These are phyloP conservation scores for Platycheirus rosarum DNA, from an alignment of 2,888 invertebrate species.

Conservation along the genomic window DNA sequence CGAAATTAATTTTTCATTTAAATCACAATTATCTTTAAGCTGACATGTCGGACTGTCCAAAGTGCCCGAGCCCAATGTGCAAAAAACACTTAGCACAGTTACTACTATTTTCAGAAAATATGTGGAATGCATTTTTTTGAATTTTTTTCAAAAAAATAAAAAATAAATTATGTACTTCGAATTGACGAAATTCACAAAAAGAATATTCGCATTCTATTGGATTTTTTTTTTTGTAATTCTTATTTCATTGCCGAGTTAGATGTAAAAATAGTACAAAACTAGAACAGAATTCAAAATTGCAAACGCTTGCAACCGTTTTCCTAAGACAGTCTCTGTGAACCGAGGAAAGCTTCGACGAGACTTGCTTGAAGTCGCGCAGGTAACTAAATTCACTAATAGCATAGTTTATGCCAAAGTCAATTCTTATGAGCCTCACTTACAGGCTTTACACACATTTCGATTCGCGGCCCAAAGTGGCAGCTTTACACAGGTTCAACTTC, in stretches of 20 bases:
- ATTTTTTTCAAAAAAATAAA: not conserved
- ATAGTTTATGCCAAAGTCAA: constrained; percentile 74
- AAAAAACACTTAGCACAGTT: constrained; percentile 28
- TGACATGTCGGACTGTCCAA: constrained; percentile 78
- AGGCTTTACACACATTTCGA: constrained; percentile 13
- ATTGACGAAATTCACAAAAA: constrained; percentile 21
- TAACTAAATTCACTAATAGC: constrained; percentile 74
- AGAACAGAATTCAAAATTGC: constrained; percentile 33
- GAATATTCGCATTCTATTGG: constrained; percentile 42
- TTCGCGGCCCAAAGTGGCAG: constrained; percentile 27
- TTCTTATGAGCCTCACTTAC: constrained; percentile 50
- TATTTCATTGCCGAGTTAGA: constrained; percentile 2
- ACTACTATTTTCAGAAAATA: constrained; percentile 21
- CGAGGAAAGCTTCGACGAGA: constrained; percentile 71
- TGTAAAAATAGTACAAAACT: constrained; percentile 2
- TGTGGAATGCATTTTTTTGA: constrained; percentile 51
- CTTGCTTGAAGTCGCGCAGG: constrained; percentile 75
- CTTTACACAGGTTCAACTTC: constrained; percentile 54
- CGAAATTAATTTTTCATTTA: constrained; percentile 78
- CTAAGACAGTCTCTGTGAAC: constrained; percentile 36
- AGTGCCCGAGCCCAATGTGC: constrained; percentile 43
- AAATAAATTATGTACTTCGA: not conserved
- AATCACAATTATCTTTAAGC: constrained; percentile 80
- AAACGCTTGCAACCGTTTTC: constrained; percentile 38
- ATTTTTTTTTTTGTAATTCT: constrained; percentile 3